A percentile compares a stretch with the other conserved stretches of the same genome.
Evolutionary conservation across 2,797 vertebrate genomes (phyloP).

Genomic region (Petrocephalus schoutedeni): DNA sequence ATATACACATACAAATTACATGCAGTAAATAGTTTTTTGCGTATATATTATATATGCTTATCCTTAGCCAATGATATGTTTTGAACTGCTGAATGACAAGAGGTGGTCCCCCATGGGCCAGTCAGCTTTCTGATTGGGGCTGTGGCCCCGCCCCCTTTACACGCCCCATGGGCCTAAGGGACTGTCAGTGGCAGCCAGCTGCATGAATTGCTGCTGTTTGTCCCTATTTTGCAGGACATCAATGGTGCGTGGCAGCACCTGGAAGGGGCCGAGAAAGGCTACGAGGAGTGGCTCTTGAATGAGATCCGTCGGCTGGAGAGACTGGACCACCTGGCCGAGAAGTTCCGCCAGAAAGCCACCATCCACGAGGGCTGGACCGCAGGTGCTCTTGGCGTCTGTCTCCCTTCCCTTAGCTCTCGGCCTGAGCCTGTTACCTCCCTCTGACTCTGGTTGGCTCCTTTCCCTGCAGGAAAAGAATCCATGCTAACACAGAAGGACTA

Average conservation of each 20-base stretch:
- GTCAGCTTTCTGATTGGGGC: not conserved
- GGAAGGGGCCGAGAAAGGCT: conserved; percentile 88
- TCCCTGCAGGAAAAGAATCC: conserved; percentile 74
- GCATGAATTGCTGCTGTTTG: not conserved
- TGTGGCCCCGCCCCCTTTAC: not conserved
- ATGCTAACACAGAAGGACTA: conserved; percentile 86
- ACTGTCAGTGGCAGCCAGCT: not conserved
- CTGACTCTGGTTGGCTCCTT: not conserved
- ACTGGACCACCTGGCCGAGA: conserved; percentile 86
- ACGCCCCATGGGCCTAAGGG: not conserved
- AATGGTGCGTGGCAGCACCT: conserved; percentile 81
- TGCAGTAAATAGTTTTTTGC: not conserved
- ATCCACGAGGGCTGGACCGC: conserved; percentile 91
- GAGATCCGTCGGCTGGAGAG: conserved; percentile 87
- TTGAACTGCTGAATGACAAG: not conserved
- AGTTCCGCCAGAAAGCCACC: conserved; percentile 88
- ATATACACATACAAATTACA: too few relatives aligned
- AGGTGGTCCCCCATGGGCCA: not conserved
- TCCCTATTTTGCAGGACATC: conserved; percentile 68
- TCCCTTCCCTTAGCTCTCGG: not conserved
- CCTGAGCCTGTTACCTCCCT: not conserved
- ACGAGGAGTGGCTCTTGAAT: conserved; percentile 89
- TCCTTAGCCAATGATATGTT: not conserved
- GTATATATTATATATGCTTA: not conserved
- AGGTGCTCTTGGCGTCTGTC: conserved; percentile 53